These are phyloP conservation scores for Masnerella sp. DNA, from an alignment of 2,888 invertebrate genomes.

Conservation along the genomic window DNA sequence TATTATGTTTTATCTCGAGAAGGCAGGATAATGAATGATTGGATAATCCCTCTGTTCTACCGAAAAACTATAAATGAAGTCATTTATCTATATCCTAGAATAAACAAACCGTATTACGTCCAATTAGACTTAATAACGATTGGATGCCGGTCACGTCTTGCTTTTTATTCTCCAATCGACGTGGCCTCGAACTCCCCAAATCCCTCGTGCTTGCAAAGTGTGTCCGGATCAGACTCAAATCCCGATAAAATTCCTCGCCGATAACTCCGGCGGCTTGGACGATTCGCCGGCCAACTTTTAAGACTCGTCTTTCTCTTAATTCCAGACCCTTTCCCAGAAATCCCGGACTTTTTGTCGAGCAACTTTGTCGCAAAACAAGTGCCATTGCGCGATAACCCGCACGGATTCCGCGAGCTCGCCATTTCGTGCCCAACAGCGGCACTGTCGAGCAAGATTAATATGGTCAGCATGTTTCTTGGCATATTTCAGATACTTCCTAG, in stretches of 20 bases:
- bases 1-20: no score
- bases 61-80: no score
- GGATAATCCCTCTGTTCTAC: no score
- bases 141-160: conserved; percentile 46
- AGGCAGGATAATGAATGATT: no score
- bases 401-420: no score
- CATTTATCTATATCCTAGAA: conserved; percentile 16
- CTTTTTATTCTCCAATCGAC: conserved; percentile 61
- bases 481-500: conserved; percentile 73
- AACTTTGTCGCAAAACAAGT: no score
- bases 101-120: conserved; percentile 45
- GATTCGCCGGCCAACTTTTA: conserved; percentile 60
- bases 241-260: conserved; percentile 63
- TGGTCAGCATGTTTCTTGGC: conserved; percentile 74
- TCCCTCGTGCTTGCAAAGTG: conserved; percentile 59
- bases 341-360: neutral
- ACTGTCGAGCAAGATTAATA: conserved; percentile 70
- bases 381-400: no score
- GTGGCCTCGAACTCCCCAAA: conserved; percentile 45
- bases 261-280: conserved; percentile 63
- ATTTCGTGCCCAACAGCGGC: conserved; percentile 51
- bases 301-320: conserved; percentile 44
- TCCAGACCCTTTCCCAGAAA: conserved; percentile 1
- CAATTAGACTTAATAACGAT: conserved; percentile 48
- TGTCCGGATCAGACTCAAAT: conserved; percentile 64